Percentiles rank a stretch among this genome's conserved stretches.
These are phyloP conservation scores for Pandion haliaetus DNA, from an alignment of 2,113 vertebrate species.

Conservation along the genomic window DNA sequence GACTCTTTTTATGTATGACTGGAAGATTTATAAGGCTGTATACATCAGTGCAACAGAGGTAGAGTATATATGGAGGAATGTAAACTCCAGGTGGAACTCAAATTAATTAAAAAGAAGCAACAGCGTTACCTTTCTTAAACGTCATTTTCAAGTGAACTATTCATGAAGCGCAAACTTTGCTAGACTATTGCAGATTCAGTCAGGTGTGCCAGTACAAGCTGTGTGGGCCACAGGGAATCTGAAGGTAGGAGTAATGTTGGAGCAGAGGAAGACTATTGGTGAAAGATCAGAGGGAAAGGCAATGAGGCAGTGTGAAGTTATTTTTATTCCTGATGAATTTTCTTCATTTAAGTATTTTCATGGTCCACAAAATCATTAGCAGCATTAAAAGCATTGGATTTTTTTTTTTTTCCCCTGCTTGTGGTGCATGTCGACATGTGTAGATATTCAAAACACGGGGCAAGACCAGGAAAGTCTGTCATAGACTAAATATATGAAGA, in stretches of 20 bases:
- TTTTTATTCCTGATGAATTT: conserved; percentile 20
- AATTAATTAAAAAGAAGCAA: not conserved
- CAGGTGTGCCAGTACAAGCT: not conserved
- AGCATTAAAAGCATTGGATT: not conserved
- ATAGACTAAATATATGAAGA: not conserved
- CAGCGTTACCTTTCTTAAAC: not conserved
- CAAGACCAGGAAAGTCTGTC: not conserved
- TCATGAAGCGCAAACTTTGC: not conserved
- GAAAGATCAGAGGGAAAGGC: not conserved
- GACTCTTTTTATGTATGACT: not conserved
- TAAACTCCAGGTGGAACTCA: not conserved
- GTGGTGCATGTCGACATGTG: not conserved
- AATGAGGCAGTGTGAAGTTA: not conserved
- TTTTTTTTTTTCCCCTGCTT: not conserved
- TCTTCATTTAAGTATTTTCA: not conserved
- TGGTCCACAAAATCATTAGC: not conserved
- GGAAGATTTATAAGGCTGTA: not conserved
- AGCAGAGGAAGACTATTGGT: not conserved
- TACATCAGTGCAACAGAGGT: not conserved
- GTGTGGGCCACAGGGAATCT: not conserved
- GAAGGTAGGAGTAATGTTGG: not conserved
- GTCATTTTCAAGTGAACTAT: not conserved
- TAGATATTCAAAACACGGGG: not conserved
- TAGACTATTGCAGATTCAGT: not conserved
- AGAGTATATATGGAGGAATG: not conserved